These are phyloP conservation scores for Lagopus leucura DNA, from an alignment of 2,113 vertebrate species.

Conservation along the genomic window DNA sequence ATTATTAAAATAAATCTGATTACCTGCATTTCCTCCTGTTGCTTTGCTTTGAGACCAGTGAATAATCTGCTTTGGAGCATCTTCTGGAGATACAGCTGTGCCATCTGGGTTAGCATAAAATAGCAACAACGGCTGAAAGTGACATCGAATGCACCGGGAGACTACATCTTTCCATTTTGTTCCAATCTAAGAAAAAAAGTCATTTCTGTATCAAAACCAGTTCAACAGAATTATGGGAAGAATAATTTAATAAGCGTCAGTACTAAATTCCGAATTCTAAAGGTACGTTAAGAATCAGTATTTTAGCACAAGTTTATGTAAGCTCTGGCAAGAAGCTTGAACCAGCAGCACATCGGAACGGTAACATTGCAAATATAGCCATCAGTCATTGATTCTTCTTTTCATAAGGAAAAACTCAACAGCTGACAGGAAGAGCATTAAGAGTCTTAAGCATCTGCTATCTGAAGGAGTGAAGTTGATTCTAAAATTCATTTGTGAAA, in stretches of 20 bases:
- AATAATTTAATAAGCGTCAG: not conserved
- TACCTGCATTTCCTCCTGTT: constrained; percentile 80
- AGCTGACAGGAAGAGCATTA: not conserved
- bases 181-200: constrained; percentile 81
- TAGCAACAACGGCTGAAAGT: constrained; percentile 94
- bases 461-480: not conserved
- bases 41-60: constrained; percentile 81
- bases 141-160: constrained; percentile 91
- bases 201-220: not conserved
- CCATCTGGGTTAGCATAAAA: constrained; percentile 96
- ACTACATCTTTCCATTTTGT: constrained; percentile 96
- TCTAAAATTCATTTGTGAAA: not conserved
- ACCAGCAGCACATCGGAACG: not conserved
- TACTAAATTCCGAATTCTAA: not conserved
- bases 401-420: not conserved
- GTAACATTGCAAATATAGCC: not conserved
- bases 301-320: not conserved
- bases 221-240: not conserved
- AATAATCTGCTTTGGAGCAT: constrained; percentile 82
- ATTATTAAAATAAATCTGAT: not conserved
- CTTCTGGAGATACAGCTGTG: constrained; percentile 86
- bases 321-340: not conserved
- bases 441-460: not conserved
- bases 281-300: not conserved
- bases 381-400: not conserved